A percentile compares a stretch with the other conserved stretches of the same genome.
Evolutionary conservation across 1,140 invertebrate genomes (phyloP).

Genomic region (Micrasema longulum): DNA sequence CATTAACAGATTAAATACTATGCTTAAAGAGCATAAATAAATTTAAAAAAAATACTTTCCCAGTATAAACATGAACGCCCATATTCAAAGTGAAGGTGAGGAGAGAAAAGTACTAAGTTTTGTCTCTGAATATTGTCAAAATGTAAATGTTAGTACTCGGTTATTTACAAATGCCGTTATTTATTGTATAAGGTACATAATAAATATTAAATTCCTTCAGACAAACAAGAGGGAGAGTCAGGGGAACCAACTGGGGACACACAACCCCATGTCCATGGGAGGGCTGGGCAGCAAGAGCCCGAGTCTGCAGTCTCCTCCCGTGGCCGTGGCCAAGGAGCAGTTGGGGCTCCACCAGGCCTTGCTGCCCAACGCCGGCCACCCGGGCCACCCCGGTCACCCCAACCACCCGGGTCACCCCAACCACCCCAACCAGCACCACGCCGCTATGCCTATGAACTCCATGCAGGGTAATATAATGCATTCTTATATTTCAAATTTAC

Average conservation of each 20-base stretch:
- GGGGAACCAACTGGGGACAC: conserved; percentile 73
- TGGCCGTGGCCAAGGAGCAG: conserved; percentile 68
- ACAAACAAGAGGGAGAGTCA: conserved; percentile 70
- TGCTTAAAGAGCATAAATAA: too few relatives aligned
- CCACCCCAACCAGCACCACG: conserved; percentile 64
- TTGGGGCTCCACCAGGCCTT: conserved; percentile 69
- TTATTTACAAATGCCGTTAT: too few relatives aligned
- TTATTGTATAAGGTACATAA: too few relatives aligned
- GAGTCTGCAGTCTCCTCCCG: conserved; percentile 84
- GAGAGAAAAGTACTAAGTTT: too few relatives aligned
- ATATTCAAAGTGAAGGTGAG: too few relatives aligned
- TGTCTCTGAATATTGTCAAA: too few relatives aligned
- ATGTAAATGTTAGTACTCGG: too few relatives aligned
- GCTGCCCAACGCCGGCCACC: conserved; percentile 69
- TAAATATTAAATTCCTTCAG: too few relatives aligned
- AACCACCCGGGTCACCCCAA: conserved; percentile 68
- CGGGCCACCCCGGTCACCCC: conserved; percentile 63
- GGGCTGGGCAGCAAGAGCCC: conserved; percentile 83
- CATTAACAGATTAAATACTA: too few relatives aligned
- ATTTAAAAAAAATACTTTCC: too few relatives aligned
- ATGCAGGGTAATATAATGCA: conserved; percentile 76
- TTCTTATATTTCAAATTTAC: conserved; percentile 36
- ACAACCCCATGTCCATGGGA: conserved; percentile 76
- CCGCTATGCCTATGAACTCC: conserved; percentile 72
- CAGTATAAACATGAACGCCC: too few relatives aligned